These are phyloP conservation scores for Elymnias hypermnestra DNA, from an alignment of 1,140 invertebrate genomes.

Conservation along the genomic window DNA sequence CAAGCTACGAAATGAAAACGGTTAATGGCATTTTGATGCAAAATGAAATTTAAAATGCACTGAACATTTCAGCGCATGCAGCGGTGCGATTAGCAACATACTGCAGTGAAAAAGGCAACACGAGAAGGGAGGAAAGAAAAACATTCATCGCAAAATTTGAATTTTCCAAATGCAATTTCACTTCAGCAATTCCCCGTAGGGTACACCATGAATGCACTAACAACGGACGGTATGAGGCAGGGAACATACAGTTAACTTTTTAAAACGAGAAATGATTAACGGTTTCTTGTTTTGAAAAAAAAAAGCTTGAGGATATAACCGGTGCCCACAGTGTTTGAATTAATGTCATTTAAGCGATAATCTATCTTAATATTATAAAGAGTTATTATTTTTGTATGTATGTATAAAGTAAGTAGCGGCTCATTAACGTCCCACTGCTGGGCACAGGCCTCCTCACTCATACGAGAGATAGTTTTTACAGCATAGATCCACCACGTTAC, in stretches of 20 bases:
- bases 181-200: background rate
- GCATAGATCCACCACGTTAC: no score
- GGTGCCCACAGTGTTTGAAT: no score
- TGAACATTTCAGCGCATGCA: slow-evolving; percentile 9
- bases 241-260: background rate
- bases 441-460: no score
- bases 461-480: no score
- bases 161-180: slow-evolving; percentile 11
- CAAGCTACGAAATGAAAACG: background rate
- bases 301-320: no score
- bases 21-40: background rate
- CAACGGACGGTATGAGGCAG: background rate
- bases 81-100: slow-evolving; percentile 14
- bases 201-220: background rate
- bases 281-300: no score
- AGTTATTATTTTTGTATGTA: no score
- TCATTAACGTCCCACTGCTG: no score
- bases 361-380: no score
- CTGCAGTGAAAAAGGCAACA: slow-evolving; percentile 4
- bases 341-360: no score
- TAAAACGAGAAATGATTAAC: no score
- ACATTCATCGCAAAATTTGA: slow-evolving; percentile 11
- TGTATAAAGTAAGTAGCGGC: no score
- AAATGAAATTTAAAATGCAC: slow-evolving; percentile 12
- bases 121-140: slow-evolving; percentile 10